Evolutionary conservation across 2,113 vertebrate species (phyloP).

Genomic region (Toxostoma redivivum): DNA sequence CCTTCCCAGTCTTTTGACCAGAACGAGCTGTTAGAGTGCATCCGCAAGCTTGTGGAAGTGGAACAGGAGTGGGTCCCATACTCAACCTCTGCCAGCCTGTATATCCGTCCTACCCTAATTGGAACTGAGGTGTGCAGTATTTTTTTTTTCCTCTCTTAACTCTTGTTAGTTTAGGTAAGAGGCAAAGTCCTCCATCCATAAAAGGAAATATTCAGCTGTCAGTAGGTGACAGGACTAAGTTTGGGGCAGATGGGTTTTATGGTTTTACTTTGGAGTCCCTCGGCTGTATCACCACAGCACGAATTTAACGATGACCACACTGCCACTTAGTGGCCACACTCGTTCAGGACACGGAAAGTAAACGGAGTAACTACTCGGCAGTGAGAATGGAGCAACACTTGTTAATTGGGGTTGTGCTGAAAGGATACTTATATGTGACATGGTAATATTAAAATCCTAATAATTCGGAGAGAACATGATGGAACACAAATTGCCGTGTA

Average conservation of each 20-base stretch:
- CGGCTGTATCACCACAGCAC: rapidly evolving
- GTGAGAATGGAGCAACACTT: rapidly evolving
- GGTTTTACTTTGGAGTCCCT: neutral
- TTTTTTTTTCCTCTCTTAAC: neutral
- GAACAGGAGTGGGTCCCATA: conserved; percentile 88
- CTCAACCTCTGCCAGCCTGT: conserved; percentile 79
- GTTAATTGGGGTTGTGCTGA: neutral
- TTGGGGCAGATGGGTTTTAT: neutral
- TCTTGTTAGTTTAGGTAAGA: neutral
- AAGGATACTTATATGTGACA: neutral
- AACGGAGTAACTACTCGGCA: rapidly evolving
- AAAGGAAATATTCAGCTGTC: neutral
- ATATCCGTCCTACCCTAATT: conserved; percentile 86
- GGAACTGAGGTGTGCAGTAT: conserved; percentile 79
- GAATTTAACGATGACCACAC: neutral
- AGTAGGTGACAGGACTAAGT: neutral
- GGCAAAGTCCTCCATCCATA: neutral
- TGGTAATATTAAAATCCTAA: neutral
- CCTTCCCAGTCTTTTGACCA: conserved; percentile 80
- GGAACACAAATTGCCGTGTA: neutral
- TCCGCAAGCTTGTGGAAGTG: conserved; percentile 82
- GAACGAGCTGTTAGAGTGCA: conserved; percentile 85
- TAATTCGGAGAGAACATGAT: rapidly evolving
- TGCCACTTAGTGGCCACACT: conserved; percentile 39
- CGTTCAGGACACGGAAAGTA: neutral